These are phyloP conservation scores for Gymnoscopelus braueri DNA, from an alignment of 2,797 vertebrate genomes.

Conservation along the genomic window DNA sequence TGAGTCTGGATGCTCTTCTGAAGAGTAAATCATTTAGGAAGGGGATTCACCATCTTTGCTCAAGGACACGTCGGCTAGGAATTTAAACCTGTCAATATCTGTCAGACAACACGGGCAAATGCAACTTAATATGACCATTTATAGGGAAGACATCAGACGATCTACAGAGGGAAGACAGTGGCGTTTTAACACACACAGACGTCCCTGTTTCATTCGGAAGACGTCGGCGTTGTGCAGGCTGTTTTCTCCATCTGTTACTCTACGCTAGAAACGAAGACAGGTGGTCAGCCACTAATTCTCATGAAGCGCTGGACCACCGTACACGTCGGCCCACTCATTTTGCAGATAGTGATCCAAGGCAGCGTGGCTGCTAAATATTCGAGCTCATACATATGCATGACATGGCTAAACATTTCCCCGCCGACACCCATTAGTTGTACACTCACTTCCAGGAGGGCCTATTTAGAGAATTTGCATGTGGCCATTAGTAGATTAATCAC, in stretches of 20 bases:
- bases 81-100: too few species aligned
- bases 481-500: slow-evolving; percentile 82
- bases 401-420: slow-evolving; percentile 69
- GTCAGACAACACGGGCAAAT: too few species aligned
- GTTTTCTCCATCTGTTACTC: slow-evolving; percentile 58
- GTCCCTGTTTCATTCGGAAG: not conserved
- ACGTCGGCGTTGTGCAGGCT: slow-evolving; percentile 26
- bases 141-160: too few species aligned
- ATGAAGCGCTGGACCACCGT: slow-evolving; percentile 55
- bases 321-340: slow-evolving; percentile 60
- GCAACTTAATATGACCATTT: too few species aligned
- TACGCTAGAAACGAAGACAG: slow-evolving; percentile 60
- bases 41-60: too few species aligned
- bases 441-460: slow-evolving; percentile 65
- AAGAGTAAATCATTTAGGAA: too few species aligned
- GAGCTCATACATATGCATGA: slow-evolving; percentile 83
- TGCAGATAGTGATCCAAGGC: slow-evolving; percentile 70
- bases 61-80: too few species aligned
- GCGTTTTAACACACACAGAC: too few species aligned
- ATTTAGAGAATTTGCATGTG: slow-evolving; percentile 77
- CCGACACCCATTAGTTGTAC: slow-evolving; percentile 73
- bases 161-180: too few species aligned
- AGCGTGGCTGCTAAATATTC: slow-evolving; percentile 75
- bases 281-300: slow-evolving; percentile 70
- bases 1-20: too few species aligned